Conservation (phyloP, 92 coral and sea anemone species). For the Porites lobata region DNA sequence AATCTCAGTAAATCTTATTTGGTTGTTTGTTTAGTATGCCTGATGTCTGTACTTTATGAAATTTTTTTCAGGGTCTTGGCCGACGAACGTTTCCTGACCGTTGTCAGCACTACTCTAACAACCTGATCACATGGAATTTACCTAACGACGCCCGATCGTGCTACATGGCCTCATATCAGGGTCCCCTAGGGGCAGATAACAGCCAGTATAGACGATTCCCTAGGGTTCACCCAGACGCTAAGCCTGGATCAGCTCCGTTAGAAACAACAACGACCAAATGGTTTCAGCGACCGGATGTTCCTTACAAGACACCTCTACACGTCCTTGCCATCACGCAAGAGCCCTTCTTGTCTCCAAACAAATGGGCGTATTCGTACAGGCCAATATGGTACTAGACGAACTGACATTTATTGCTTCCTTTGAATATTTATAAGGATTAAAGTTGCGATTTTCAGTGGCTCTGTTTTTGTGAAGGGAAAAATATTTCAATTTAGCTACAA, state of each 20-base stretch:
- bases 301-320: conserved; percentile 88
- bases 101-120: conserved; percentile 88
- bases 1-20: too few species aligned
- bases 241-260: conserved; percentile 83
- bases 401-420: background rate
- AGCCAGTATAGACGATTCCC: conserved; percentile 78
- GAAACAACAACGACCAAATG: conserved; percentile 80
- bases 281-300: conserved; percentile 69
- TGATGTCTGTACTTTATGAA: too few species aligned
- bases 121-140: conserved; percentile 82
- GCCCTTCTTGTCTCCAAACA: conserved; percentile 86
- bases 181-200: conserved; percentile 56
- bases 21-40: too few species aligned
- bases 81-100: conserved; percentile 77
- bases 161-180: conserved; percentile 77
- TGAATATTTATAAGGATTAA: background rate
- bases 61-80: conserved; percentile 84
- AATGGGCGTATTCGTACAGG: conserved; percentile 92
- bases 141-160: conserved; percentile 71
- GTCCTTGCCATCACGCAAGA: conserved; percentile 89
- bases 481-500: too few species aligned
- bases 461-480: too few species aligned
- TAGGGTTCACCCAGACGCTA: conserved; percentile 71
- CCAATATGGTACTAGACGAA: conserved; percentile 63
- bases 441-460: background rate